Base-by-base conservation (phyloP, 53 echinoderm and acorn worm genomes). In the Holothuria leucospilota region DNA sequence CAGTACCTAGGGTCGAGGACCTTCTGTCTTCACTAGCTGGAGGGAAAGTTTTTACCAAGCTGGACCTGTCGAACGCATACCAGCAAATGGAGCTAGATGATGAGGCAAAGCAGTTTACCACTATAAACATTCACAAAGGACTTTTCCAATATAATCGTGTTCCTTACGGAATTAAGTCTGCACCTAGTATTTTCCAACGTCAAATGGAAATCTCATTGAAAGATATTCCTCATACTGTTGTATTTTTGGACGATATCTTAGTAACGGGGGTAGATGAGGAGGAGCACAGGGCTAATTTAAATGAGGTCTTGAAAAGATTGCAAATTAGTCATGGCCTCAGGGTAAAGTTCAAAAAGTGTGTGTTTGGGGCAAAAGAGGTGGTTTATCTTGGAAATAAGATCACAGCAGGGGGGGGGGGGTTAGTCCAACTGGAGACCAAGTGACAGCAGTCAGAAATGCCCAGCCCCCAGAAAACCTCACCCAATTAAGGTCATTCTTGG, bases 31-130 rank as follows among this genome's bases (percentile, higher is more conserved):
- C 80, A 25, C 51, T 90, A 62, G 84, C 82, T 1, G 90, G 90
- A 0, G 90, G 93, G 2, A 52, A 87, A 39, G 24, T 67, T 56
- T 93, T 91, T 83, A 85, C 88, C 0, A 93, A 92, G 51, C 46
- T 92, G 18, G 90, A 92, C 28, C 52, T 89, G 13, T 64, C 83
- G 1, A 34, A 90, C 56, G 89, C 93, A 15, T 92, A 92, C 24
- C 89, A 77, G 12, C 89, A 92, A 69, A 26, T 89, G 53, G 60
- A 72, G 10, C 56, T 49, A 24, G 87, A 81, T 26, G 68, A 85
- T 21, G 80, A 81, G n/a, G 88, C 85, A 10, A 85, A 78, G 27
- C 41, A 68, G 39, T 59, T 62, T 13, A 58, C 86, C n/a, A 89
- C 69, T 0, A 70, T 92, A 20, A 92, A 89, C 30, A 92, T 86